phyloP scores from a whole-genome alignment of 2,797 vertebrate genomes.

The Sylvia borin region DNA sequence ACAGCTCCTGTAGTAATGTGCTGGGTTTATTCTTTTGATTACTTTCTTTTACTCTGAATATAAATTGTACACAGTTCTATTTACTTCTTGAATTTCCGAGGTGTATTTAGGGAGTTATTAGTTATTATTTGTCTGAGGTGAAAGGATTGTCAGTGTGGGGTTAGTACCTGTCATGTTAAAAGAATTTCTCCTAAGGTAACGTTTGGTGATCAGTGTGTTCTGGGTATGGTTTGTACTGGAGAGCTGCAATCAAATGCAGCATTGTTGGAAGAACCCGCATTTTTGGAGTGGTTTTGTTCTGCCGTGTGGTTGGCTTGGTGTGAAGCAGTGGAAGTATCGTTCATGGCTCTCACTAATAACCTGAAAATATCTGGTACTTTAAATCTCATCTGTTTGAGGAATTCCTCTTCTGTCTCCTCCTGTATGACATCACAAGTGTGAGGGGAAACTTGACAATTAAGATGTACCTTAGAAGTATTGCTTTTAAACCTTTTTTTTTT shows the following conservation, averaged over 20 bases:
- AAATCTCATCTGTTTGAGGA: background rate
- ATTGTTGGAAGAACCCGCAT: background rate
- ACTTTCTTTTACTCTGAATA: background rate
- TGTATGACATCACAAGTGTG: background rate
- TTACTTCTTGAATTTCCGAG: background rate
- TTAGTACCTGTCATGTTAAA: background rate
- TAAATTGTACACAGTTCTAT: background rate
- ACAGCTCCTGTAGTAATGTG: background rate
- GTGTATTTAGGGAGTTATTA: background rate
- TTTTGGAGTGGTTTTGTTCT: background rate
- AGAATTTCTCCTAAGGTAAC: background rate
- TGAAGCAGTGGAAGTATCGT: background rate
- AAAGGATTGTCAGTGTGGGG: background rate
- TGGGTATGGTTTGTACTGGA: background rate
- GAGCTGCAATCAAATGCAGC: background rate
- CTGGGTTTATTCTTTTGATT: background rate
- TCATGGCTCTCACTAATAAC: background rate
- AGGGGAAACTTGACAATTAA: background rate
- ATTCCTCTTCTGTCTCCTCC: background rate
- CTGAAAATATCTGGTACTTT: background rate
- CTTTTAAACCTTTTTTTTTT: background rate
- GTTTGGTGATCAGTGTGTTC: rapidly evolving
- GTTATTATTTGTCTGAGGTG: background rate
- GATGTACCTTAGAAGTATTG: background rate
- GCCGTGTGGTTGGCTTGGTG: rapidly evolving